phyloP scores from a whole-genome alignment of 1,140 invertebrate species.

The Acromyrmex echinatior region DNA sequence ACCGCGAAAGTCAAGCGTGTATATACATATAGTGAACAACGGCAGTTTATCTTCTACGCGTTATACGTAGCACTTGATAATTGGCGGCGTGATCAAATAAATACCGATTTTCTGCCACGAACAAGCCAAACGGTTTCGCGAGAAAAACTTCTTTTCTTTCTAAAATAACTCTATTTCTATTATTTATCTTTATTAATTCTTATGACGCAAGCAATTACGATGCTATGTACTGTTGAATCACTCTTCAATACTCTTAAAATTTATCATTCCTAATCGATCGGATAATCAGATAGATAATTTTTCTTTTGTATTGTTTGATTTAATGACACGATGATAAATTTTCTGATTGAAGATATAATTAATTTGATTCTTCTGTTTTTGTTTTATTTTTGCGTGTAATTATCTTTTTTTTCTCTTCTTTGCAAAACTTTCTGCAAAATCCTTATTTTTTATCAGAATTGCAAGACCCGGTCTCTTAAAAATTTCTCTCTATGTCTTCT shows the following conservation, averaged over 20 bases:
- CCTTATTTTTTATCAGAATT: neutral
- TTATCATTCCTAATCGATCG: neutral
- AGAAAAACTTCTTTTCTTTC: neutral
- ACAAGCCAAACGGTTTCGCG: neutral
- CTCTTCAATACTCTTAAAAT: neutral
- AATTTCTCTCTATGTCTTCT: conserved; percentile 4
- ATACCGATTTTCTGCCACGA: neutral
- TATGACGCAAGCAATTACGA: neutral
- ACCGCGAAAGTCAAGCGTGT: conserved; percentile 1
- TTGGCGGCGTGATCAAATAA: conserved; percentile 6
- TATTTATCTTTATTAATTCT: too few species aligned
- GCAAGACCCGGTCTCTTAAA: neutral
- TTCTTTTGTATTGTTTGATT: neutral
- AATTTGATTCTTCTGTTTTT: neutral
- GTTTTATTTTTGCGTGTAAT: neutral
- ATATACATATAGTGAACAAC: conserved; percentile 6
- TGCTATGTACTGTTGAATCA: neutral
- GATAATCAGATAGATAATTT: neutral
- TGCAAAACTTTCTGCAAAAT: neutral
- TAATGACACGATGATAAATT: neutral
- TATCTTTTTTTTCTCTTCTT: neutral
- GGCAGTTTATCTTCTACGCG: conserved; percentile 14
- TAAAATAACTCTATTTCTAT: neutral
- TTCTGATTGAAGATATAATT: neutral
- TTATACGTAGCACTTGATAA: neutral